Evolutionary conservation across 1,140 invertebrate genomes (phyloP).

Genomic region (Lasioglossum baleicum): DNA sequence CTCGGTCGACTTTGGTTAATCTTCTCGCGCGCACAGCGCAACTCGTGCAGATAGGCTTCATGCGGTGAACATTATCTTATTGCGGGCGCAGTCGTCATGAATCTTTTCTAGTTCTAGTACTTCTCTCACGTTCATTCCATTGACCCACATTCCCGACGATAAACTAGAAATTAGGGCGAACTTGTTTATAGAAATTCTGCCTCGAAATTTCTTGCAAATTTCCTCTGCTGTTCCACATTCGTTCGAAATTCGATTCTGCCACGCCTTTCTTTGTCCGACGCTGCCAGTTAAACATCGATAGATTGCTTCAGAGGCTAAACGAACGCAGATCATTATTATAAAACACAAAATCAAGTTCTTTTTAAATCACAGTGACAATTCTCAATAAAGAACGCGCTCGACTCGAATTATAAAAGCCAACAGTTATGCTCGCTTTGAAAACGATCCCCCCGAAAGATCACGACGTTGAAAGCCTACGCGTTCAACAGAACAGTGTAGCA

Average conservation of each 20-base stretch:
- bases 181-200: constrained; percentile 36
- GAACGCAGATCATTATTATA: too few species aligned
- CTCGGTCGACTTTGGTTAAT: constrained; percentile 15
- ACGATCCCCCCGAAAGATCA: too few species aligned
- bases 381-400: too few species aligned
- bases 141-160: constrained; percentile 34
- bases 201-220: neutral
- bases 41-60: constrained; percentile 31
- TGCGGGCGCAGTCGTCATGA: constrained; percentile 40
- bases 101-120: constrained; percentile 50
- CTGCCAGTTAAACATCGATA: too few species aligned
- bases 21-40: constrained; percentile 5
- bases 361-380: too few species aligned
- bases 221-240: neutral
- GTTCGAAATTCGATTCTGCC: neutral
- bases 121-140: constrained; percentile 47
- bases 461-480: neutral
- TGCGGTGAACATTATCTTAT: constrained; percentile 47
- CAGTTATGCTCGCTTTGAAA: too few species aligned
- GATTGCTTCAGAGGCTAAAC: too few species aligned
- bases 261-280: neutral
- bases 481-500: neutral
- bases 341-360: too few species aligned
- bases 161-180: constrained; percentile 22
- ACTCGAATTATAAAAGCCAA: too few species aligned